Evolutionary conservation across 2,797 vertebrate species (phyloP).

Genomic region (Heteromormyrus szaboi): DNA sequence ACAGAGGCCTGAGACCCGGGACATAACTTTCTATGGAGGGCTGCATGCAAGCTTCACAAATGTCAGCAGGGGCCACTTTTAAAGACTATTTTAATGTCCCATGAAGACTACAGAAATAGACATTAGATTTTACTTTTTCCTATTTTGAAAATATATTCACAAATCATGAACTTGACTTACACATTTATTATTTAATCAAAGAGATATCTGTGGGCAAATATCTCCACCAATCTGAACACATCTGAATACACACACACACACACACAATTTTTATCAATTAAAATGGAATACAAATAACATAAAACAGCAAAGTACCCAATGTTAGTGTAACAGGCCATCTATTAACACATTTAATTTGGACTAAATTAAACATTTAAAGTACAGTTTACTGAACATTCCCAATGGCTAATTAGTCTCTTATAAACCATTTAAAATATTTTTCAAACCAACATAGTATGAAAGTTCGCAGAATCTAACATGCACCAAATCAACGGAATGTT

Average conservation of each 20-base stretch:
- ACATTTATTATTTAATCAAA: not conserved
- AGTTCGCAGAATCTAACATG: not conserved
- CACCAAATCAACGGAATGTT: not conserved
- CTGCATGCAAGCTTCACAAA: not conserved
- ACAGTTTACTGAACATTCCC: not conserved
- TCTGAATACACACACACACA: not conserved
- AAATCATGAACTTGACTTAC: not conserved
- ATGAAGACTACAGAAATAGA: not conserved
- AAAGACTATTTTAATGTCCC: not conserved
- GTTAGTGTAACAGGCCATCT: not conserved
- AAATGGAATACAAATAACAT: not conserved
- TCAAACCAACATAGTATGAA: not conserved
- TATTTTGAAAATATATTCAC: not conserved
- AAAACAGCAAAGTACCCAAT: not conserved
- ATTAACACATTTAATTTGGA: not conserved
- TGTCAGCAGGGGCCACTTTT: not conserved
- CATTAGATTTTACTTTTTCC: not conserved
- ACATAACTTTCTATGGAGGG: not conserved
- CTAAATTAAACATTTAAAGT: not conserved
- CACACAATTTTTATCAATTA: not conserved
- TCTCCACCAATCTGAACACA: not conserved
- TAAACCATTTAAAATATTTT: not conserved
- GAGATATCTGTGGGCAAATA: not conserved
- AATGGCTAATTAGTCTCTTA: not conserved
- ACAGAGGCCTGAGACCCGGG: not conserved